A percentile compares a stretch with the other conserved stretches of the same genome.
Conservation (phyloP, 2,888 invertebrate genomes). For the Agelastica alni region DNA sequence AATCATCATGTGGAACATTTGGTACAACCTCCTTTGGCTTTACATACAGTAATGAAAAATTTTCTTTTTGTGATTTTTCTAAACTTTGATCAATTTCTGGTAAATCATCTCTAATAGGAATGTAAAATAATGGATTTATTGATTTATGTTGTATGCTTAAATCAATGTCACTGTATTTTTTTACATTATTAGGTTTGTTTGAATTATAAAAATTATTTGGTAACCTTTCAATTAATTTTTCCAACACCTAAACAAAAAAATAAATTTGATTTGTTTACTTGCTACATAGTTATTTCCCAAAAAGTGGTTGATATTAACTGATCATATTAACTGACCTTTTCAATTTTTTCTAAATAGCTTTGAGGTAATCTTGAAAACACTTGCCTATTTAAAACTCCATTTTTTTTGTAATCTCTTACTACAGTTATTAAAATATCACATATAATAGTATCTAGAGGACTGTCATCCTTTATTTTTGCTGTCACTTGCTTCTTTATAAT, state of each 20-base stretch:
- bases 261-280: not conserved
- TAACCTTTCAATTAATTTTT: slow-evolving; percentile 39
- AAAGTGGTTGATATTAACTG: not conserved
- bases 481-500: slow-evolving; percentile 35
- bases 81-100: slow-evolving; percentile 38
- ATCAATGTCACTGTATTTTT: slow-evolving; percentile 22
- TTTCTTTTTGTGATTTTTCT: slow-evolving; percentile 33
- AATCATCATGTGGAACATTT: slow-evolving; percentile 10
- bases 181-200: slow-evolving; percentile 7
- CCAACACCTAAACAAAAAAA: slow-evolving; percentile 35
- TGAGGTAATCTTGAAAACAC: slow-evolving; percentile 35
- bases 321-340: slow-evolving; percentile 20
- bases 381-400: slow-evolving; percentile 33
- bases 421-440: slow-evolving; percentile 32
- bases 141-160: slow-evolving; percentile 20
- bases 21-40: slow-evolving; percentile 29
- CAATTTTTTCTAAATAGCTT: slow-evolving; percentile 35
- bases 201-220: slow-evolving; percentile 37
- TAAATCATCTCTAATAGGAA: slow-evolving; percentile 42
- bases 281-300: not conserved
- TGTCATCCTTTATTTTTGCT: slow-evolving; percentile 34
- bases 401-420: slow-evolving; percentile 34
- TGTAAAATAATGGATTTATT: slow-evolving; percentile 40
- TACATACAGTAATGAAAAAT: slow-evolving; percentile 37
- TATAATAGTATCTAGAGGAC: slow-evolving; percentile 35